Conservation (phyloP, 2,888 invertebrate genomes). For the Philhelius pedissequus region DNA sequence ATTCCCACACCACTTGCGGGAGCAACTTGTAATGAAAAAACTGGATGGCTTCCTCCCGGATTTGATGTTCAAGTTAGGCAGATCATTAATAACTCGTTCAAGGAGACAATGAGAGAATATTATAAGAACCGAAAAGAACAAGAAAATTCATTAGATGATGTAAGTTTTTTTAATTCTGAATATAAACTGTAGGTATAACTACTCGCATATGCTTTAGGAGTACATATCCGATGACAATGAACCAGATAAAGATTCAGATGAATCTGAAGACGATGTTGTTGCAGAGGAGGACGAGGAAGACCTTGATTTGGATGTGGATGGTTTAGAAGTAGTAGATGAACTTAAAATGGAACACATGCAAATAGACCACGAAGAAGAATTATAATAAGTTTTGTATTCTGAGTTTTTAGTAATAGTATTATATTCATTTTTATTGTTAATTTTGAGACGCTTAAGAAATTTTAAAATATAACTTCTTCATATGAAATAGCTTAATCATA, state of each 20-base stretch:
- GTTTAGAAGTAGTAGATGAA: slow-evolving; percentile 27
- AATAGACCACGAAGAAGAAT: slow-evolving; percentile 31
- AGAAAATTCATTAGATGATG: slow-evolving; percentile 70
- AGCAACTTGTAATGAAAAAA: slow-evolving; percentile 84
- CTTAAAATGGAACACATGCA: slow-evolving; percentile 65
- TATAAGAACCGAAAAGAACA: slow-evolving; percentile 73
- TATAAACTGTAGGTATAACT: neutral
- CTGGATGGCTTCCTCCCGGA: slow-evolving; percentile 88
- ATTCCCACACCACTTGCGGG: slow-evolving; percentile 82
- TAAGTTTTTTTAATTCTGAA: slow-evolving; percentile 11
- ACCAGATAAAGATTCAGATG: slow-evolving; percentile 62
- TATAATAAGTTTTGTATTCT: slow-evolving; percentile 25
- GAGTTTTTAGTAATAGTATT: too few relatives aligned
- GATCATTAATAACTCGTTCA: slow-evolving; percentile 84
- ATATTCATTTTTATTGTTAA: too few relatives aligned
- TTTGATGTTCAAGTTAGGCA: slow-evolving; percentile 86
- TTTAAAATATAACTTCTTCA: too few relatives aligned
- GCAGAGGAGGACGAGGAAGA: slow-evolving; percentile 67
- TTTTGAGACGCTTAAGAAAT: too few relatives aligned
- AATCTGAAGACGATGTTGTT: slow-evolving; percentile 69
- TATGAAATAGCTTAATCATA: too few relatives aligned
- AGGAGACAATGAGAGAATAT: slow-evolving; percentile 78
- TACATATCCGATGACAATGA: slow-evolving; percentile 68
- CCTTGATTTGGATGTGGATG: slow-evolving; percentile 58
- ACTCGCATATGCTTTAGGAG: neutral